These are phyloP conservation scores for Procambarus clarkii DNA, from an alignment of 1,140 invertebrate species.

Conservation along the genomic window DNA sequence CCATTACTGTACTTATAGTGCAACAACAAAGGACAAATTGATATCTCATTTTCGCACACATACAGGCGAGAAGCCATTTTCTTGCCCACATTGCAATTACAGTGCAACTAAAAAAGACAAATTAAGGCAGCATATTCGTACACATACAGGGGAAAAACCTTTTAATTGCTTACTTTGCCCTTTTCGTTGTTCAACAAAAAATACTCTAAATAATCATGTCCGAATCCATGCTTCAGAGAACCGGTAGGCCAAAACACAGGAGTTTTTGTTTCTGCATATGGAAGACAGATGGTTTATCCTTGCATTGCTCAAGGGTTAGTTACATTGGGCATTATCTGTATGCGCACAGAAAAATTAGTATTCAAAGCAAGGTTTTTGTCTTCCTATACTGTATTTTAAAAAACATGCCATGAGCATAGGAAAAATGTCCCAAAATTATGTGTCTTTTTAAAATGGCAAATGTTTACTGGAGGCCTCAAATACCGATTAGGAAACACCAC, in stretches of 20 bases:
- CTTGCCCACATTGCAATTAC: constrained; percentile 58
- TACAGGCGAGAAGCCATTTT: constrained; percentile 52
- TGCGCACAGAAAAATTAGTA: too few species aligned
- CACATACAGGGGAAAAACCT: constrained; percentile 49
- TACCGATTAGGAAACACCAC: too few species aligned
- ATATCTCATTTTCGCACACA: constrained; percentile 54
- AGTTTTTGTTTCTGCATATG: background rate
- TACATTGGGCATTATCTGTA: too few species aligned
- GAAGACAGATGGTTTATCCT: background rate
- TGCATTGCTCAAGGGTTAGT: too few species aligned
- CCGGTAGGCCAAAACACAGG: constrained; percentile 25
- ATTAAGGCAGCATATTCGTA: constrained; percentile 49
- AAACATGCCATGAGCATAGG: too few species aligned
- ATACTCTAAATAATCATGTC: constrained; percentile 50
- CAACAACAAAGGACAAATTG: constrained; percentile 61
- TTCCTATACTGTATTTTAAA: too few species aligned
- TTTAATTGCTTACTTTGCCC: constrained; percentile 51
- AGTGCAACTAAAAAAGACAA: constrained; percentile 54
- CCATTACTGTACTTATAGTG: constrained; percentile 53
- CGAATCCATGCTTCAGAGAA: constrained; percentile 56
- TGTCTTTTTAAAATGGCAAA: too few species aligned
- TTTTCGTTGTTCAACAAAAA: constrained; percentile 50
- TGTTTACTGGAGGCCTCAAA: too few species aligned
- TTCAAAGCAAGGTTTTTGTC: too few species aligned
- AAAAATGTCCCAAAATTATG: too few species aligned